Conservation (phyloP, 1,140 invertebrate genomes). For the Rhynchophorus ferrugineus region DNA sequence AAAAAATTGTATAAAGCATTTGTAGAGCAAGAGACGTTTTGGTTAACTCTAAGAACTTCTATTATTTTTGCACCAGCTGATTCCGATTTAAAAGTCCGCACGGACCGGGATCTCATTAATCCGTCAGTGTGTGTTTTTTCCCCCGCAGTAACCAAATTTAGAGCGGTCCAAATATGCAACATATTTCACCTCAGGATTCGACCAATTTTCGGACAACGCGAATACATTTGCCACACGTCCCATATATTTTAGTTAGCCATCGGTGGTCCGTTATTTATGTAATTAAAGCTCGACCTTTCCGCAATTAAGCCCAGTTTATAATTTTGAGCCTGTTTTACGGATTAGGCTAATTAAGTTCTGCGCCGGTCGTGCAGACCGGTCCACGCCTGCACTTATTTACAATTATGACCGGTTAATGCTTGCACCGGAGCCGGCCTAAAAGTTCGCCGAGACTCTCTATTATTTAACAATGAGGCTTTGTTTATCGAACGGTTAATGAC, state of each 20-base stretch:
- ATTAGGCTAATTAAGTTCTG: conserved; percentile 21
- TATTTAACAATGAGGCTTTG: background rate
- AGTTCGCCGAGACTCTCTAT: conserved; percentile 7
- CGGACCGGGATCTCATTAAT: background rate
- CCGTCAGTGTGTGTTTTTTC: background rate
- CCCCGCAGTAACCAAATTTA: background rate
- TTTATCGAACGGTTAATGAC: background rate
- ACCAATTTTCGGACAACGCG: background rate
- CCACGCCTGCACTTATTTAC: conserved; percentile 17
- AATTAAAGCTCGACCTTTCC: conserved; percentile 6
- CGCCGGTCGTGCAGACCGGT: conserved; percentile 5
- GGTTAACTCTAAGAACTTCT: too few species aligned
- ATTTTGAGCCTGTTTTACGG: conserved; percentile 21
- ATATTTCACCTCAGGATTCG: background rate
- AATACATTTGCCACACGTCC: background rate
- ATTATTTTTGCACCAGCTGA: too few species aligned
- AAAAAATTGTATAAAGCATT: too few species aligned
- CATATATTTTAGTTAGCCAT: conserved; percentile 4
- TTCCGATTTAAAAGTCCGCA: background rate
- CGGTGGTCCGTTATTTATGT: conserved; percentile 10
- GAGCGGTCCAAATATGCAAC: background rate
- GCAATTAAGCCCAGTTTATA: conserved; percentile 13
- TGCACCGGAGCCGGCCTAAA: conserved; percentile 1
- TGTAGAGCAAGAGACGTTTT: too few species aligned
- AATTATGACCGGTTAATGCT: conserved; percentile 19